These are phyloP conservation scores for Tinea trinotella DNA, from an alignment of 2,888 invertebrate genomes.

Conservation along the genomic window DNA sequence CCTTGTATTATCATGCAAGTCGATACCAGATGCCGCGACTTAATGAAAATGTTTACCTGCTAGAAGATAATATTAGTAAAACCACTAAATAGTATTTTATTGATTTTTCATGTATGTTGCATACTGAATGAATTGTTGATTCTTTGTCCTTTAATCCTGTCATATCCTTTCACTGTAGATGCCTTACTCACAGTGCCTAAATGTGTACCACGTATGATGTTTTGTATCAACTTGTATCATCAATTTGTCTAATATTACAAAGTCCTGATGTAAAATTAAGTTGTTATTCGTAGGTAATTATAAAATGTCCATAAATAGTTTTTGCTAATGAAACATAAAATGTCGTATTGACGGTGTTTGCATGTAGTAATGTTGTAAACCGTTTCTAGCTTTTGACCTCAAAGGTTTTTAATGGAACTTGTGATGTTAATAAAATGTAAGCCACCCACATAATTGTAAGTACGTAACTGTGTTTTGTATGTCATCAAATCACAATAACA, in stretches of 20 bases:
- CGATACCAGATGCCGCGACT: too few relatives aligned
- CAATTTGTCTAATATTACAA: conserved; percentile 12
- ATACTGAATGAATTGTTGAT: background rate
- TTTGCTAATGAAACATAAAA: background rate
- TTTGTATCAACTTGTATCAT: conserved; percentile 62
- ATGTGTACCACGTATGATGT: conserved; percentile 46
- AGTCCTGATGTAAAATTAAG: conserved; percentile 15
- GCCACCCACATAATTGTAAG: conserved; percentile 1
- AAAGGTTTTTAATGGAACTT: conserved; percentile 16
- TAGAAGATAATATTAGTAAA: too few relatives aligned
- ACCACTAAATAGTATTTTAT: background rate
- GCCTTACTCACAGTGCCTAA: conserved; percentile 90
- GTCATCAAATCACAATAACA: conserved; percentile 68
- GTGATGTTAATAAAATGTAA: conserved; percentile 14
- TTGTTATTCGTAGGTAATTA: background rate
- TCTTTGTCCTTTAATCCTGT: conserved; percentile 33
- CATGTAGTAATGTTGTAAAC: conserved; percentile 2
- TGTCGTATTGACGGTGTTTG: conserved; percentile 10
- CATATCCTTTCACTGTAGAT: conserved; percentile 83
- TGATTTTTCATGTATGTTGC: background rate
- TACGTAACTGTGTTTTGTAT: background rate
- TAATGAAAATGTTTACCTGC: too few relatives aligned
- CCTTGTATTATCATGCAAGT: too few relatives aligned
- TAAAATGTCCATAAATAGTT: conserved; percentile 8
- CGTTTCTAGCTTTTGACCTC: conserved; percentile 11